Evolutionary conservation across 2,113 vertebrate species (phyloP).

Genomic region (Oryzias curvinotus): DNA sequence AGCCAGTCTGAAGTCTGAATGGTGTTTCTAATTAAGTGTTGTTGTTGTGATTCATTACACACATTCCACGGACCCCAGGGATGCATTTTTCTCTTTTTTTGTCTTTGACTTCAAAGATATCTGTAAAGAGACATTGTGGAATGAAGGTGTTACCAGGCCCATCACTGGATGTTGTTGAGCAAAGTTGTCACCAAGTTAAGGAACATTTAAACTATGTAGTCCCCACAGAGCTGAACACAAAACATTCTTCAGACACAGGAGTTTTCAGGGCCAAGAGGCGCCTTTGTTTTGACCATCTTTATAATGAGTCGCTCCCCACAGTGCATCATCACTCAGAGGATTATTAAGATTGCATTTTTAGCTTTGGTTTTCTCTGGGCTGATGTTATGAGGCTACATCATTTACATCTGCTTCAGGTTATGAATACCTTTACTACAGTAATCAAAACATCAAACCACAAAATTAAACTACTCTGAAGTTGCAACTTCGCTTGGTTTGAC

Average conservation of each 20-base stretch:
- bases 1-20: slow-evolving; percentile 70
- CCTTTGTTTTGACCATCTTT: slow-evolving; percentile 47
- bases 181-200: slow-evolving; percentile 50
- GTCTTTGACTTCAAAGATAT: slow-evolving; percentile 76
- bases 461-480: background rate
- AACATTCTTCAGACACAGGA: slow-evolving; percentile 40
- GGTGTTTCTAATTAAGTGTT: slow-evolving; percentile 75
- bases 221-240: slow-evolving; percentile 34
- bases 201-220: slow-evolving; percentile 39
- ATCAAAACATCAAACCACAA: background rate
- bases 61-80: slow-evolving; percentile 70
- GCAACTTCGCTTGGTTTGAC: background rate
- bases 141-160: slow-evolving; percentile 65
- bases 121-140: slow-evolving; percentile 57
- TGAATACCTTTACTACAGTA: no score
- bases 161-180: slow-evolving; percentile 61
- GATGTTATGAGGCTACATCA: background rate
- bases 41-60: slow-evolving; percentile 66
- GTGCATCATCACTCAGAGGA: slow-evolving; percentile 25
- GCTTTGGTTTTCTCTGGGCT: slow-evolving; percentile 17
- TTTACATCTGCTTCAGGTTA: background rate
- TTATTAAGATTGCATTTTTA: slow-evolving; percentile 19
- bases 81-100: slow-evolving; percentile 73
- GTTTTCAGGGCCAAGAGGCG: slow-evolving; percentile 25
- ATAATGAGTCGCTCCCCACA: slow-evolving; percentile 37